Percentiles rank a stretch among this genome's conserved stretches.
These are phyloP conservation scores for Cheilosia vernalis DNA, from an alignment of 2,888 invertebrate genomes.

Conservation along the genomic window DNA sequence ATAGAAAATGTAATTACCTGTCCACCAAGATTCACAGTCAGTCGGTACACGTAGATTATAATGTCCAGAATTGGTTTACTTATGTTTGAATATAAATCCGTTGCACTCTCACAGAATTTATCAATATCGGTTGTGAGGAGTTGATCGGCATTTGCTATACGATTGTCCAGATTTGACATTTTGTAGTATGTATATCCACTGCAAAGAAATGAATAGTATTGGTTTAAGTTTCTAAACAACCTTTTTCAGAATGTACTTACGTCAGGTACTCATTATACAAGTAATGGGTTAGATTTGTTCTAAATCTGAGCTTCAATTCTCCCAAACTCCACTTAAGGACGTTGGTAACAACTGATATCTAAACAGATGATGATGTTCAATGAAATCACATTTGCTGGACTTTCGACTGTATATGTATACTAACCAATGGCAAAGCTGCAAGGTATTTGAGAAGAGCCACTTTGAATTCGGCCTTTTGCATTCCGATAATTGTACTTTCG, in stretches of 20 bases:
- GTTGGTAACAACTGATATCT: constrained; percentile 97
- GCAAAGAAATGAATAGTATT: not conserved
- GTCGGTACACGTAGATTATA: constrained; percentile 94
- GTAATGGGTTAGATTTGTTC: constrained; percentile 94
- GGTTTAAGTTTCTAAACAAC: not conserved
- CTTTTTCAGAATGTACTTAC: constrained; percentile 85
- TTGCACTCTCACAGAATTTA: constrained; percentile 97
- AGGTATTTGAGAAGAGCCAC: constrained; percentile 90
- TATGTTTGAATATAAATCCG: constrained; percentile 97
- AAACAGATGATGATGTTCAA: constrained; percentile 80
- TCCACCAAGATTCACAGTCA: constrained; percentile 93
- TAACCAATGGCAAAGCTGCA: constrained; percentile 93
- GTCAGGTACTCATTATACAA: constrained; percentile 96
- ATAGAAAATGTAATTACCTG: constrained; percentile 84
- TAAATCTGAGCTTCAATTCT: constrained; percentile 94
- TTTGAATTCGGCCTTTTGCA: constrained; percentile 91
- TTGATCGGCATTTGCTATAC: constrained; percentile 98
- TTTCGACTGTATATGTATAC: constrained; percentile 79
- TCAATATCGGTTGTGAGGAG: constrained; percentile 97
- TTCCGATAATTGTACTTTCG: constrained; percentile 97
- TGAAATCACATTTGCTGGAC: not conserved
- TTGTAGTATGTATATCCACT: constrained; percentile 98
- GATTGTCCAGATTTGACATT: constrained; percentile 96
- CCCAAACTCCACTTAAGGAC: constrained; percentile 97
- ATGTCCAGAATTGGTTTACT: constrained; percentile 98